phyloP scores from a whole-genome alignment of 53 echinoderm and acorn worm genomes.

The Paracentrotus lividus region DNA sequence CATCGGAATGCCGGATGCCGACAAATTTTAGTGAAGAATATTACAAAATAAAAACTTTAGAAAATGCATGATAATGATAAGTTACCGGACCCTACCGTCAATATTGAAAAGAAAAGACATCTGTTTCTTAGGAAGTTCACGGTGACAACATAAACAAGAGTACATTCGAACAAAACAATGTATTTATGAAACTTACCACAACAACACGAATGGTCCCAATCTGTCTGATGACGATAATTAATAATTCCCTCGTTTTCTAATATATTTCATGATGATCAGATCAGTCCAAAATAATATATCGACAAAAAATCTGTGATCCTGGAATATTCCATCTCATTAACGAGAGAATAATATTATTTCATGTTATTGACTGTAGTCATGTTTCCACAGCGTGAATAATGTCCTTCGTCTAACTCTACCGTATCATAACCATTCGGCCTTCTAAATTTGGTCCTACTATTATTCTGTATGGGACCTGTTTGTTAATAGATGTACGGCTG shows the following conservation, averaged over 20 bases:
- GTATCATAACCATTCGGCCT: background rate
- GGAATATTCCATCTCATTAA: background rate
- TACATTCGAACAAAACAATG: no score
- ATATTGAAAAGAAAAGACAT: no score
- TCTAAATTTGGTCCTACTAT: background rate
- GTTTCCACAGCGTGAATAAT: background rate
- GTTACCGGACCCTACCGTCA: no score
- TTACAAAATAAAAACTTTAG: no score
- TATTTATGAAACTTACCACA: background rate
- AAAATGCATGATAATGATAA: no score
- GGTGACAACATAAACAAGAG: no score
- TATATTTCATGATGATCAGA: background rate
- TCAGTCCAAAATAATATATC: background rate
- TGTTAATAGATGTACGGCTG: background rate
- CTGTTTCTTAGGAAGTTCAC: no score
- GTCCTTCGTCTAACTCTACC: background rate
- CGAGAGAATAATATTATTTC: background rate
- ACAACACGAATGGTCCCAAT: background rate
- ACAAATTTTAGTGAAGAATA: no score
- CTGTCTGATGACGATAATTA: background rate
- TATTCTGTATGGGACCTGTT: background rate
- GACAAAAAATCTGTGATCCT: background rate
- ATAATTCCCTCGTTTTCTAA: background rate
- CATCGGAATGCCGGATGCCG: no score
- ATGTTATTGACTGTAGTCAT: background rate